A percentile compares a stretch with the other conserved stretches of the same genome.
phyloP scores from a whole-genome alignment of 23 tunicate genomes.

The Halocynthia aurantium region DNA sequence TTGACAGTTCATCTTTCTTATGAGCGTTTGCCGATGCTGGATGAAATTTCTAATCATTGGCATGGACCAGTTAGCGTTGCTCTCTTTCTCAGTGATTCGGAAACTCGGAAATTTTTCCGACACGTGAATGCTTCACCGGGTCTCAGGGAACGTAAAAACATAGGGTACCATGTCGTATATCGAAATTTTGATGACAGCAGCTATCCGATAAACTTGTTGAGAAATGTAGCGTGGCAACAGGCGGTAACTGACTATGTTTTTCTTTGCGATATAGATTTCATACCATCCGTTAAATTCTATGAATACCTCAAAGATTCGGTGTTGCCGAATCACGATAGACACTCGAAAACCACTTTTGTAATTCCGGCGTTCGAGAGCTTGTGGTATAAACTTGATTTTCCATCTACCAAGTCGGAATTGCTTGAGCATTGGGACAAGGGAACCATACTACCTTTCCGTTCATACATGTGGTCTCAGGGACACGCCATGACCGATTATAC shows the following conservation, averaged over 20 bases:
- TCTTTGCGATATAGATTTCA: constrained; percentile 80
- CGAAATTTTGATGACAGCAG: constrained; percentile 25
- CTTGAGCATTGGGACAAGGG: constrained; percentile 21
- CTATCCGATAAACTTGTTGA: constrained; percentile 72
- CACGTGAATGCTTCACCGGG: constrained; percentile 30
- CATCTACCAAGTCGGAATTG: constrained; percentile 62
- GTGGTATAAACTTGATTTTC: constrained; percentile 49
- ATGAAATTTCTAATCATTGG: constrained; percentile 52
- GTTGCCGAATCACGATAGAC: background rate
- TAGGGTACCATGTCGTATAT: constrained; percentile 80
- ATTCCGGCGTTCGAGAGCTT: constrained; percentile 84
- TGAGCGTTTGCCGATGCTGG: constrained; percentile 64
- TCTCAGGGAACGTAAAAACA: constrained; percentile 38
- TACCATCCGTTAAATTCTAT: constrained; percentile 51
- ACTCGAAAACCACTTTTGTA: constrained; percentile 33
- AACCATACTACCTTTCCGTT: constrained; percentile 39
- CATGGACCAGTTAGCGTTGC: constrained; percentile 78
- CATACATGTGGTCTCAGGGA: constrained; percentile 68
- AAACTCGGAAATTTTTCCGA: constrained; percentile 15
- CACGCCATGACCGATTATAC: constrained; percentile 69
- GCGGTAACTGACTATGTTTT: constrained; percentile 64
- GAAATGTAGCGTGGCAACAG: constrained; percentile 74
- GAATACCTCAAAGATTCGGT: constrained; percentile 32
- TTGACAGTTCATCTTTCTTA: constrained; percentile 56
- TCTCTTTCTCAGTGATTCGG: constrained; percentile 48